phyloP scores from a whole-genome alignment of 1,140 invertebrate genomes.

The Popillia japonica region DNA sequence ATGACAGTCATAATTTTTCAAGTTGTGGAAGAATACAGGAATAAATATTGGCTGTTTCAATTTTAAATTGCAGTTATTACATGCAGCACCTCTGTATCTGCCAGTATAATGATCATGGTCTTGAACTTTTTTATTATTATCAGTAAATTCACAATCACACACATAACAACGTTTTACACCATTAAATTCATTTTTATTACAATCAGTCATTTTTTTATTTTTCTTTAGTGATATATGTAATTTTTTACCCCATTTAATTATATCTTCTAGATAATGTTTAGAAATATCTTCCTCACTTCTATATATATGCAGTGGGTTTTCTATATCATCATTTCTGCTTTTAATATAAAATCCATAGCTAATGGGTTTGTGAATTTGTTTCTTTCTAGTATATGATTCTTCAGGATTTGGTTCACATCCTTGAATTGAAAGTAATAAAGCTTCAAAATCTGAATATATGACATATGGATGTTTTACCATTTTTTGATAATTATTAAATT shows the following conservation, averaged over 20 bases:
- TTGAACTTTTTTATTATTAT: slow-evolving; percentile 33
- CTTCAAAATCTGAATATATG: slow-evolving; percentile 33
- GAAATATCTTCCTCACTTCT: slow-evolving; percentile 20
- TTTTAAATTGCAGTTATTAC: too few species aligned
- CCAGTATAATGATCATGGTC: slow-evolving; percentile 46
- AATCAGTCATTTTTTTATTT: not conserved
- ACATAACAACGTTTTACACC: slow-evolving; percentile 38
- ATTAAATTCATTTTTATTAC: too few species aligned
- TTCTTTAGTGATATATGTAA: slow-evolving; percentile 25
- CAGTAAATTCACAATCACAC: slow-evolving; percentile 38
- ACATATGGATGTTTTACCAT: not conserved
- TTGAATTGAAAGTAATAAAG: slow-evolving; percentile 18
- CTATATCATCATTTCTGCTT: slow-evolving; percentile 20
- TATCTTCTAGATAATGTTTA: slow-evolving; percentile 25
- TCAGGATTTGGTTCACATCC: slow-evolving; percentile 25
- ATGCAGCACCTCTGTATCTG: too few species aligned
- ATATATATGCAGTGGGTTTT: slow-evolving; percentile 21
- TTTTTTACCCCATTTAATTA: slow-evolving; percentile 22
- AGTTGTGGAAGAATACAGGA: slow-evolving; percentile 47
- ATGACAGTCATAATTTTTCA: slow-evolving; percentile 47
- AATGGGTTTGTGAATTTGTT: slow-evolving; percentile 1
- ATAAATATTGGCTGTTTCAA: too few species aligned
- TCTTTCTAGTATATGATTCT: slow-evolving; percentile 8
- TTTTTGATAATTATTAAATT: slow-evolving; percentile 27
- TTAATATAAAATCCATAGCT: slow-evolving; percentile 28